These are phyloP conservation scores for Menidia menidia DNA, from an alignment of 2,797 vertebrate species.

Conservation along the genomic window DNA sequence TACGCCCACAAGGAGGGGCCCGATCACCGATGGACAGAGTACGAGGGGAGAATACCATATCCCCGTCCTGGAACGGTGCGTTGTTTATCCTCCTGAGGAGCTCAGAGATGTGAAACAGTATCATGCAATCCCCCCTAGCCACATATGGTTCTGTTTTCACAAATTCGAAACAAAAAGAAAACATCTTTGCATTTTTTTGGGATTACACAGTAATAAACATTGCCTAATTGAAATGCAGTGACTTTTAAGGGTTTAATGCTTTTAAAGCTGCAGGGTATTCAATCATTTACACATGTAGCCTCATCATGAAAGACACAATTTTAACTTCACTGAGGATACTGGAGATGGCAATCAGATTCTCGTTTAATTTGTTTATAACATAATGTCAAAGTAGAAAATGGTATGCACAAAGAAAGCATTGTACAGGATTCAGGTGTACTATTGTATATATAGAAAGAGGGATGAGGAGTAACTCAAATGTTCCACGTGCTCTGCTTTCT, in stretches of 20 bases:
- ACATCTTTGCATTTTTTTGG: constrained; percentile 4
- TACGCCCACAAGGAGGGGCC: constrained; percentile 97
- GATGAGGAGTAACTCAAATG: constrained; percentile 33
- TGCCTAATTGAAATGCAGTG: constrained; percentile 11
- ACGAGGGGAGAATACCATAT: constrained; percentile 94
- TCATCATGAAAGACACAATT: constrained; percentile 25
- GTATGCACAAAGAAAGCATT: constrained; percentile 1
- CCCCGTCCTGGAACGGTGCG: constrained; percentile 95
- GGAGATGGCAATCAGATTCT: constrained; percentile 43
- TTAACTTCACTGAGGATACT: constrained; percentile 28
- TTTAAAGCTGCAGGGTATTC: constrained; percentile 34
- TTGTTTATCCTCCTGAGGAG: constrained; percentile 19
- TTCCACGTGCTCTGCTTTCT: constrained; percentile 33
- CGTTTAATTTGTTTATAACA: constrained; percentile 45
- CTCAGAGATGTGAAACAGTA: background rate
- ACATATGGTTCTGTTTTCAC: constrained; percentile 22
- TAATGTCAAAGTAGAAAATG: constrained; percentile 25
- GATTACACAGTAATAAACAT: constrained; percentile 57
- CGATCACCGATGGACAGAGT: constrained; percentile 96
- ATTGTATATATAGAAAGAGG: constrained; percentile 1
- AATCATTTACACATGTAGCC: constrained; percentile 36
- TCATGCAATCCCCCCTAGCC: background rate
- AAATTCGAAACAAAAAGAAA: background rate
- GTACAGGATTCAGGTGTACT: constrained; percentile 21
- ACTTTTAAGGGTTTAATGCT: constrained; percentile 40